Evolutionary conservation across 2,888 invertebrate species (phyloP).

Genomic region (Meteorus colon): DNA sequence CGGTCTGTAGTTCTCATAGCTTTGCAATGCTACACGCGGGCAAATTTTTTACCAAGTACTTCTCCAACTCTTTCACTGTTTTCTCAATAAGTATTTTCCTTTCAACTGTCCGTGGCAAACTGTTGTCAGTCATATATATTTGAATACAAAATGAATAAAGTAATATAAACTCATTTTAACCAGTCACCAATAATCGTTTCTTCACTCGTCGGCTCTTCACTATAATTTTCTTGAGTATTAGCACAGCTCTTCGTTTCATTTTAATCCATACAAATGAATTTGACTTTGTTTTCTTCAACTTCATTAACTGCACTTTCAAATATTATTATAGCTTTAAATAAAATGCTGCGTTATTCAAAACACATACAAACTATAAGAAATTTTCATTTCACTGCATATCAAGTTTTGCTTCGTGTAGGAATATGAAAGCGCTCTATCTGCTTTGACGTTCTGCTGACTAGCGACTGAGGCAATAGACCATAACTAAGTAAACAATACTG

Average conservation of each 20-base stretch:
- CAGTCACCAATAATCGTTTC: conserved; percentile 30
- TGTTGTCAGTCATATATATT: neutral
- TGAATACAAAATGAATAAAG: neutral
- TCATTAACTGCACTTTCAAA: too few relatives aligned
- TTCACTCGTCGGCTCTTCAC: conserved; percentile 41
- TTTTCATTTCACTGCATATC: neutral
- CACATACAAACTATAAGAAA: neutral
- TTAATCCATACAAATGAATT: neutral
- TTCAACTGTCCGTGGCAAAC: neutral
- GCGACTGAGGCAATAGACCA: conserved; percentile 14
- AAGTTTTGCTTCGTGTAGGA: neutral
- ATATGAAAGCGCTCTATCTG: neutral
- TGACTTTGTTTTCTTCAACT: too few relatives aligned
- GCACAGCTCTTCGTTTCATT: conserved; percentile 48
- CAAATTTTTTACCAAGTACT: neutral
- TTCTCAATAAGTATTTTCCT: neutral
- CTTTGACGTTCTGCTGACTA: conserved; percentile 19
- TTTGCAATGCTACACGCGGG: neutral
- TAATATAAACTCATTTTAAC: conserved; percentile 4
- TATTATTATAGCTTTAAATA: too few relatives aligned
- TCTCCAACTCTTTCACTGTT: neutral
- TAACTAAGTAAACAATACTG: conserved; percentile 26
- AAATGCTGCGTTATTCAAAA: neutral
- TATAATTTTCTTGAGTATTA: conserved; percentile 42
- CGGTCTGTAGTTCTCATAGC: too few relatives aligned